Conservation (phyloP, 2,113 vertebrate species). For the Sialia sialis region DNA sequence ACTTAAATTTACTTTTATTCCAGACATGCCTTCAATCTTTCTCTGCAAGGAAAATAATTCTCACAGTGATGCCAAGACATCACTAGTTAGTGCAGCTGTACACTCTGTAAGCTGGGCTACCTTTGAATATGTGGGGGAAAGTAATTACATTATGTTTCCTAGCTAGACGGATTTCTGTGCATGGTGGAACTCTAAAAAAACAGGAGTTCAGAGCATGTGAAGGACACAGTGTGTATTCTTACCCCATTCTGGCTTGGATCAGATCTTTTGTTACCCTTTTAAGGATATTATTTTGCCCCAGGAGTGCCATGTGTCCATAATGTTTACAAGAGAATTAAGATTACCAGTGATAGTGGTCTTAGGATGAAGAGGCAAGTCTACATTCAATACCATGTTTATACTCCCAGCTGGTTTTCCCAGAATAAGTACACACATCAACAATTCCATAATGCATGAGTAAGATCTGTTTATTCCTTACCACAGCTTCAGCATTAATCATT, state of each 20-base stretch:
- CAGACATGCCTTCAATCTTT: neutral
- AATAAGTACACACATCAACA: conserved; percentile 29
- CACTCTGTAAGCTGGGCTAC: neutral
- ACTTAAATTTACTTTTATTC: neutral
- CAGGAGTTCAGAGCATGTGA: neutral
- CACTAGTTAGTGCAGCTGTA: neutral
- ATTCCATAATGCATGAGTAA: conserved; percentile 38
- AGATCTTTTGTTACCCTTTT: neutral
- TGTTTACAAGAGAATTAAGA: conserved; percentile 35
- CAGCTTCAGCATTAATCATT: conserved; percentile 14
- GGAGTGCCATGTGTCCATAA: neutral
- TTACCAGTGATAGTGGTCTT: neutral
- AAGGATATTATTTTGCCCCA: conserved; percentile 14
- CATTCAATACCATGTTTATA: conserved; percentile 29
- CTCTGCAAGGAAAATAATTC: neutral
- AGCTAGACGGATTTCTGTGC: neutral
- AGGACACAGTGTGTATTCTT: neutral
- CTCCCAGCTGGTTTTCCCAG: conserved; percentile 3
- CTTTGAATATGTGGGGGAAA: neutral
- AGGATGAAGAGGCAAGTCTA: conserved; percentile 38
- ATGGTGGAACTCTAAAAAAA: neutral
- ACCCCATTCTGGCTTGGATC: neutral
- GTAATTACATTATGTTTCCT: neutral
- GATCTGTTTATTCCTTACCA: conserved; percentile 50
- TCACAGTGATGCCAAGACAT: neutral